Evolutionary conservation across 2,113 vertebrate species (phyloP), one percentile per base, ranked within the genome.

Genomic region (Ranitomeya variabilis): DNA sequence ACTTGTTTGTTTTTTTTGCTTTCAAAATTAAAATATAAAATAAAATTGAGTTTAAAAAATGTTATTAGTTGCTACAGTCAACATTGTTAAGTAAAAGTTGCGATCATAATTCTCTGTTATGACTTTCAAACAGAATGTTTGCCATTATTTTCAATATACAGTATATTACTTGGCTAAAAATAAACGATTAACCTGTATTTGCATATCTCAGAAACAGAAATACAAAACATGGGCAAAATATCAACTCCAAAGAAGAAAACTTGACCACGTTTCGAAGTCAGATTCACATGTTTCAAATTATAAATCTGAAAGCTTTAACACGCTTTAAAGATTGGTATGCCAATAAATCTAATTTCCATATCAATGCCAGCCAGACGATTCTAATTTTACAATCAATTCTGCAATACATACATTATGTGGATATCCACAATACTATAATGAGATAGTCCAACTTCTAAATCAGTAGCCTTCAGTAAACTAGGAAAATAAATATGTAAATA

Each of bases 331-430:
- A 60, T 60, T 57, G 37, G 23, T 79, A 73, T 66, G 74, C 9
- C 54, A 19, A 74, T 82, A 87, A 82, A 83, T 82, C 79, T 74
- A 2, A 82, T 74, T 87, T 82, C 79, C 87, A 88, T 88, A 88
- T 74, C 80, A 82, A n/a, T 54, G 55, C 26, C 67, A 80, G 77
- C 77, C 51, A 74, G 67, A 52, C 80, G 45, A 80, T 52, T 80
- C 57, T 59, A 73, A 80, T 60, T 82, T 73, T 19, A 82, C 55
- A 83, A 88, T 76, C 54, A 87, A 87, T 87, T 82, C 12, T 81
- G 79, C 23, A 74, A 52, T 60, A 76, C 66, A 88, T 88, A 52
- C 78, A 87, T 87, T 80, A 87, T 87, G 80, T 74, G 67, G 54
- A 83, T 52, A 80, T 55, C 82, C 55, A 62, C 67, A 73, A 52